Conservation (phyloP, 1,140 invertebrate species). For the Carposina sasakii region DNA sequence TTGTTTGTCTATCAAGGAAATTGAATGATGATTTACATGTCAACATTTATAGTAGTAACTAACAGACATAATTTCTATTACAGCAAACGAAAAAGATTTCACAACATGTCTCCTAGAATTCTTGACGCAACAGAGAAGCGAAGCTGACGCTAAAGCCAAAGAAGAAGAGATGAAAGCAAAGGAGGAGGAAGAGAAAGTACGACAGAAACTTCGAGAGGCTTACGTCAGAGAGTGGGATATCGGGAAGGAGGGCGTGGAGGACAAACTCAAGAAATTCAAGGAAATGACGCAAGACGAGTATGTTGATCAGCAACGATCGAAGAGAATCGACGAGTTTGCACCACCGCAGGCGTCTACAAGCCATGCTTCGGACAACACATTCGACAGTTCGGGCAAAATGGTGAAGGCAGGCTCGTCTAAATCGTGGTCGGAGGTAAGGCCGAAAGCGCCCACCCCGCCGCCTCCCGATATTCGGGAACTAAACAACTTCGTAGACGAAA, state of each 20-base stretch:
- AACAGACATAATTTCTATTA: slow-evolving; percentile 4
- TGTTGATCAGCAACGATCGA: slow-evolving; percentile 80
- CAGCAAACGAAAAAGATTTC: slow-evolving; percentile 62
- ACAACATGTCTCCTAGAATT: slow-evolving; percentile 65
- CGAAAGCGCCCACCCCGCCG: slow-evolving; percentile 28
- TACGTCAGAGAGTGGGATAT: slow-evolving; percentile 80
- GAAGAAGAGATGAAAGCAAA: slow-evolving; percentile 59
- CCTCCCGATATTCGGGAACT: slow-evolving; percentile 46
- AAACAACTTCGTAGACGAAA: slow-evolving; percentile 23
- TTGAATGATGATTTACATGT: too few relatives aligned
- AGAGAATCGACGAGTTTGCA: slow-evolving; percentile 81
- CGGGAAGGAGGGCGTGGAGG: slow-evolving; percentile 73
- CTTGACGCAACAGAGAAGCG: slow-evolving; percentile 65
- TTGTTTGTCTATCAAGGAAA: too few relatives aligned
- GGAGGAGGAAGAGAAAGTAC: slow-evolving; percentile 62
- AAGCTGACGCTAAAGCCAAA: slow-evolving; percentile 59
- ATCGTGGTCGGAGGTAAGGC: slow-evolving; percentile 62
- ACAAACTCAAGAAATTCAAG: slow-evolving; percentile 68
- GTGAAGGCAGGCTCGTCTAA: slow-evolving; percentile 23
- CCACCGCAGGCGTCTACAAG: slow-evolving; percentile 40
- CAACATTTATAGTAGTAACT: too few relatives aligned
- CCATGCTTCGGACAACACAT: slow-evolving; percentile 38
- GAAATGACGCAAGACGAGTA: slow-evolving; percentile 86
- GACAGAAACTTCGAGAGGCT: slow-evolving; percentile 68
- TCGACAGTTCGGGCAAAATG: slow-evolving; percentile 48